phyloP scores from a whole-genome alignment of 37 sponge, comb jelly and placozoan species.

The Spongilla lacustris region DNA sequence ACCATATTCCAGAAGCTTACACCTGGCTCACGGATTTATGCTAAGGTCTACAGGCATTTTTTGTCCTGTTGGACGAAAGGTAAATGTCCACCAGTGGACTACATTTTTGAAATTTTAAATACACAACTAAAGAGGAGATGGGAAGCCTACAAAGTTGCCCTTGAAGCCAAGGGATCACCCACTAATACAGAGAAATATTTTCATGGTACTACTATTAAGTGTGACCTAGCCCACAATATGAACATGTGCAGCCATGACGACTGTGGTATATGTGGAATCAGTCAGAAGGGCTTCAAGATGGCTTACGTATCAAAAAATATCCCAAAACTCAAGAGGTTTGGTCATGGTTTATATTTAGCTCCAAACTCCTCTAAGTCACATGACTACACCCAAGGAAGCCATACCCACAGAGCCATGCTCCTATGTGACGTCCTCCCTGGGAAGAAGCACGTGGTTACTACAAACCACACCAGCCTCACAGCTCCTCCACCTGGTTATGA shows the following conservation, averaged over 20 bases:
- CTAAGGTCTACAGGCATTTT: too few relatives aligned
- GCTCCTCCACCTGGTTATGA: slow-evolving; percentile 68
- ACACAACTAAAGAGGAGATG: too few relatives aligned
- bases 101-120: too few relatives aligned
- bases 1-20: too few relatives aligned
- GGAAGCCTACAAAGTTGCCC: too few relatives aligned
- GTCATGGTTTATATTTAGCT: slow-evolving; percentile 80
- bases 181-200: too few relatives aligned
- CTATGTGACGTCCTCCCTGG: slow-evolving; percentile 70
- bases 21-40: too few relatives aligned
- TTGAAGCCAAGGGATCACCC: too few relatives aligned
- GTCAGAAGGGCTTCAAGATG: slow-evolving; percentile 31
- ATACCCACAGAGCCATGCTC: slow-evolving; percentile 67
- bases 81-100: too few relatives aligned
- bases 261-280: slow-evolving; percentile 59
- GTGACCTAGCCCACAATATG: too few relatives aligned
- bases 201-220: too few relatives aligned
- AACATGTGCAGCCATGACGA: not conserved
- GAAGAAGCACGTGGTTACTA: slow-evolving; percentile 42
- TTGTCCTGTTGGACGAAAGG: too few relatives aligned
- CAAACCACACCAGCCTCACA: slow-evolving; percentile 22
- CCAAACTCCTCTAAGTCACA: slow-evolving; percentile 82
- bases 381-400: slow-evolving; percentile 76
- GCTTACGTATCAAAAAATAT: slow-evolving; percentile 22
- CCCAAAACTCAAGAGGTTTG: slow-evolving; percentile 55